A percentile compares a stretch with the other conserved stretches of the same genome.
Evolutionary conservation across 2,113 vertebrate species (phyloP).

Genomic region (Silurus asotus): DNA sequence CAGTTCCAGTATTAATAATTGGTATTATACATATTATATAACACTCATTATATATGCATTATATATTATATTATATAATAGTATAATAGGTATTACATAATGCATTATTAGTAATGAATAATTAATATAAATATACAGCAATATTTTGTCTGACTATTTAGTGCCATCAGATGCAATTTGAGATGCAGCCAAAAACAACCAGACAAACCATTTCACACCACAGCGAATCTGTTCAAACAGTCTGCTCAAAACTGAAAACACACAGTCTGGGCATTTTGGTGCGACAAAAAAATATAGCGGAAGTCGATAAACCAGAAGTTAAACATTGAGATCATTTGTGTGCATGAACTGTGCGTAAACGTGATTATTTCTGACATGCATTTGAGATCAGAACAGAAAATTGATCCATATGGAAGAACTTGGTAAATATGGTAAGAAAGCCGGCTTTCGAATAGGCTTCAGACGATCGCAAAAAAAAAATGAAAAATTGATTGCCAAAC

Average conservation of each 20-base stretch:
- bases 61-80: too few species aligned
- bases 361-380: neutral
- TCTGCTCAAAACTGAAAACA: conserved; percentile 14
- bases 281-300: neutral
- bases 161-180: neutral
- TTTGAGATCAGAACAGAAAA: too few species aligned
- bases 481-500: too few species aligned
- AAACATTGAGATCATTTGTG: conserved; percentile 9
- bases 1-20: too few species aligned
- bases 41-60: too few species aligned
- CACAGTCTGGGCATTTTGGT: neutral
- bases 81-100: too few species aligned
- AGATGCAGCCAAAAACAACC: conserved; percentile 14
- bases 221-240: neutral
- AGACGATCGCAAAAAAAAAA: too few species aligned
- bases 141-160: neutral
- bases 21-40: too few species aligned
- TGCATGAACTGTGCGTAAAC: conserved; percentile 2
- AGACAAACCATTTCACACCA: conserved; percentile 4
- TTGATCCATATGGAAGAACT: too few species aligned
- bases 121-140: neutral
- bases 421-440: too few species aligned
- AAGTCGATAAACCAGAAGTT: conserved; percentile 5
- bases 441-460: too few species aligned
- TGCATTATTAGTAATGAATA: neutral